Conservation (phyloP, 2,113 vertebrate genomes). For the Gallinago media region DNA sequence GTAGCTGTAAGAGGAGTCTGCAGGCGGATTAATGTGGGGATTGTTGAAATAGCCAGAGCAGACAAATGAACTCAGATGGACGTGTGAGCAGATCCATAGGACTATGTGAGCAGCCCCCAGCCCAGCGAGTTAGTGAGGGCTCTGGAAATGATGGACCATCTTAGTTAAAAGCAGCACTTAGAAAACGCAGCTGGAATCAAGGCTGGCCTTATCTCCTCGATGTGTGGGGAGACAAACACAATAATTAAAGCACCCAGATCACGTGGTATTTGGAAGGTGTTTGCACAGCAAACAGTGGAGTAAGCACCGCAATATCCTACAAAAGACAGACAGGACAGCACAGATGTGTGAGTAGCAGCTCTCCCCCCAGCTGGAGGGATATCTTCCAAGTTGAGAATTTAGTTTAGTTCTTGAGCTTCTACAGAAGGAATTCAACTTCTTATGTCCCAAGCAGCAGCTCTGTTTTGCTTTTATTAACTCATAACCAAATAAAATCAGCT, state of each 20-base stretch:
- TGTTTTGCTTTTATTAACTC: neutral
- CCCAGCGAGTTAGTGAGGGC: neutral
- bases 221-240: neutral
- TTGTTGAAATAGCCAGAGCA: neutral
- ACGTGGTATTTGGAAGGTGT: neutral
- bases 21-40: neutral
- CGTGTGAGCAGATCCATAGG: fast-evolving
- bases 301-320: neutral
- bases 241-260: neutral
- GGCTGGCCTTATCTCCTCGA: neutral
- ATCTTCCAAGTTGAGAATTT: neutral
- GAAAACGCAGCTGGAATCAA: neutral
- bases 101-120: neutral
- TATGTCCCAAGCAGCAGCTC: neutral
- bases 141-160: neutral
- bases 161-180: neutral
- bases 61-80: neutral
- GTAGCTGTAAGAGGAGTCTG: neutral
- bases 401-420: neutral
- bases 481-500: neutral
- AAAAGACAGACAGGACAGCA: neutral
- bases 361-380: neutral
- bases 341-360: neutral
- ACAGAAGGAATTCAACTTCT: neutral
- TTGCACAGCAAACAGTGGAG: neutral